These are phyloP conservation scores for Eupeodes corollae DNA, from an alignment of 1,140 invertebrate genomes.

Conservation along the genomic window DNA sequence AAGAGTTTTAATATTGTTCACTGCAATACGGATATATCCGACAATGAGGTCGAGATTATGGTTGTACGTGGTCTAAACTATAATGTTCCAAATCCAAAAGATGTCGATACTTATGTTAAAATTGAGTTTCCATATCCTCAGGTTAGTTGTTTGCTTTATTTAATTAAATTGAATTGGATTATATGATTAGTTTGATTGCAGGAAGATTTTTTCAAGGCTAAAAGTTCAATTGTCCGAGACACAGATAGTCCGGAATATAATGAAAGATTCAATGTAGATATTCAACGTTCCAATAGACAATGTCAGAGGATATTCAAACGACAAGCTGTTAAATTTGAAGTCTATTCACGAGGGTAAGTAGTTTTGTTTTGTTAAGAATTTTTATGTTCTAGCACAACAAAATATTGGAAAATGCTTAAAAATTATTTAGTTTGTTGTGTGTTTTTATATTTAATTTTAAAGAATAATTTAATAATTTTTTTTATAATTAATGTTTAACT, in stretches of 20 bases:
- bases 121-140: slow-evolving; percentile 86
- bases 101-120: slow-evolving; percentile 88
- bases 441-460: too few relatives aligned
- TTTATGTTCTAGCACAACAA: too few relatives aligned
- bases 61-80: slow-evolving; percentile 82
- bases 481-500: too few relatives aligned
- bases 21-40: slow-evolving; percentile 85
- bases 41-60: slow-evolving; percentile 79
- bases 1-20: slow-evolving; percentile 81
- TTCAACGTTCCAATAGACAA: slow-evolving; percentile 64
- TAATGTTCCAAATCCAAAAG: slow-evolving; percentile 70
- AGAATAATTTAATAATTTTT: too few relatives aligned
- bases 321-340: slow-evolving; percentile 78
- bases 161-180: slow-evolving; percentile 1
- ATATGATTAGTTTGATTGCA: slow-evolving; percentile 30
- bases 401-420: too few relatives aligned
- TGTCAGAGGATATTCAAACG: slow-evolving; percentile 79
- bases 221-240: slow-evolving; percentile 67
- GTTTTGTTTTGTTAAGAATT: neutral
- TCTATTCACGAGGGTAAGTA: slow-evolving; percentile 85
- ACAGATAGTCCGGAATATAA: slow-evolving; percentile 85
- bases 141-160: slow-evolving; percentile 35
- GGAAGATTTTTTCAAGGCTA: slow-evolving; percentile 67
- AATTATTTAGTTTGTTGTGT: too few relatives aligned
- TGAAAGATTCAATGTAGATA: slow-evolving; percentile 61